These are phyloP conservation scores for Vireo altiloquus DNA, from an alignment of 2,113 vertebrate genomes.

Conservation along the genomic window DNA sequence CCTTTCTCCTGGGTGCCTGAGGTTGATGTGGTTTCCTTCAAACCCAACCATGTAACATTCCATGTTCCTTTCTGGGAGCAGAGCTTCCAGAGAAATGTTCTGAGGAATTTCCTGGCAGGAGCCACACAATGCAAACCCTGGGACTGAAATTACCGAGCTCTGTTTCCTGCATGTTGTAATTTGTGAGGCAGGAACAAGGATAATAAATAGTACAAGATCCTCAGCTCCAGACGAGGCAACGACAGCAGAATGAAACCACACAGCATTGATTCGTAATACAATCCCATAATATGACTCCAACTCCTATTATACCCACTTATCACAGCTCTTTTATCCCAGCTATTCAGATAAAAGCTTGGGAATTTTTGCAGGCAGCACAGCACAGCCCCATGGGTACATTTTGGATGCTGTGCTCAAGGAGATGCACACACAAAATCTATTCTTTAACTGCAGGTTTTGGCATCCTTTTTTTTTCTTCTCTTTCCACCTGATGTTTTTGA, in stretches of 20 bases:
- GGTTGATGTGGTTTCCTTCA: not conserved
- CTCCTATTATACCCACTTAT: constrained; percentile 3
- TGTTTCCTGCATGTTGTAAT: not conserved
- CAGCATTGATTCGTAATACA: not conserved
- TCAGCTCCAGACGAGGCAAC: not conserved
- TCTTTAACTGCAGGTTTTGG: not conserved
- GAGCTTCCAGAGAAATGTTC: not conserved
- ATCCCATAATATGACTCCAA: not conserved
- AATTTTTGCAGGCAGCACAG: constrained; percentile 32
- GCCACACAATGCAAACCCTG: not conserved
- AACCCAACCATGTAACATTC: rapidly evolving
- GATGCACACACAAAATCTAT: not conserved
- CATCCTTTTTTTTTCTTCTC: not conserved
- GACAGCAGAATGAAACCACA: not conserved
- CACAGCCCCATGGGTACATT: constrained; percentile 17
- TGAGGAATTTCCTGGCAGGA: not conserved
- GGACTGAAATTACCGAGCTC: not conserved
- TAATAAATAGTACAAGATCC: not conserved
- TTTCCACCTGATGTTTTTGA: constrained; percentile 11
- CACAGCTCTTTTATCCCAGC: not conserved
- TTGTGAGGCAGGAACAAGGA: not conserved
- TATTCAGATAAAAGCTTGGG: constrained; percentile 4
- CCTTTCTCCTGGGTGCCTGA: not conserved
- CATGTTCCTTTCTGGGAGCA: not conserved
- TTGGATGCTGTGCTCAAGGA: not conserved